phyloP scores from a whole-genome alignment of 1,140 invertebrate species.

The Dryas iulia region DNA sequence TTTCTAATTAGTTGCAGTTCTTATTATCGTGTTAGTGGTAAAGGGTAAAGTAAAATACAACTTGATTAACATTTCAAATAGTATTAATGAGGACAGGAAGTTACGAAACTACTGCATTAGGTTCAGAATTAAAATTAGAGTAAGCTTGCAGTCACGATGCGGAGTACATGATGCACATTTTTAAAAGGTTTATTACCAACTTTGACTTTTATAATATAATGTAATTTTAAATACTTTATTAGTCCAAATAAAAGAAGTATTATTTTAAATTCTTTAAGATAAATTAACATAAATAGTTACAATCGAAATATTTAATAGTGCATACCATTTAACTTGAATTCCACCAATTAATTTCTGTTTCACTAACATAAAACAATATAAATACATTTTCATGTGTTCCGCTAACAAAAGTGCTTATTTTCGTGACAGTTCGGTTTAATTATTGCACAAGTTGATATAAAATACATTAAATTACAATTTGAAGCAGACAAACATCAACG shows the following conservation, averaged over 20 bases:
- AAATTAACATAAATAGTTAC: background rate
- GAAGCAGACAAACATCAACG: background rate
- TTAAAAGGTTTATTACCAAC: too few species aligned
- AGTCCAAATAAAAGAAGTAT: too few species aligned
- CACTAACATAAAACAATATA: background rate
- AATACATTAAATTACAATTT: background rate
- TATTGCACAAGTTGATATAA: constrained; percentile 1
- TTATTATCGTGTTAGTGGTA: constrained; percentile 4
- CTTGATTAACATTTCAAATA: constrained; percentile 7
- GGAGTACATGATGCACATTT: background rate
- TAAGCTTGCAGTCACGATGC: background rate
- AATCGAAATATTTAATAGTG: too few species aligned
- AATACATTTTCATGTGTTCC: background rate
- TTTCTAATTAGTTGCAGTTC: constrained; percentile 13
- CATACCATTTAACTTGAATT: background rate
- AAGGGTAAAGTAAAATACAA: constrained; percentile 5
- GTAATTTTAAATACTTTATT: too few species aligned
- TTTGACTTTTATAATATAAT: too few species aligned
- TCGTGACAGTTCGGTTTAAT: background rate
- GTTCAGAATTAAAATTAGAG: background rate
- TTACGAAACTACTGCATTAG: background rate
- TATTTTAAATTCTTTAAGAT: too few species aligned
- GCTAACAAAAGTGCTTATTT: background rate
- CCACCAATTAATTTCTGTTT: background rate
- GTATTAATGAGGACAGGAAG: background rate